Conservation (phyloP, 1,140 invertebrate species). For the Procambarus clarkii region DNA sequence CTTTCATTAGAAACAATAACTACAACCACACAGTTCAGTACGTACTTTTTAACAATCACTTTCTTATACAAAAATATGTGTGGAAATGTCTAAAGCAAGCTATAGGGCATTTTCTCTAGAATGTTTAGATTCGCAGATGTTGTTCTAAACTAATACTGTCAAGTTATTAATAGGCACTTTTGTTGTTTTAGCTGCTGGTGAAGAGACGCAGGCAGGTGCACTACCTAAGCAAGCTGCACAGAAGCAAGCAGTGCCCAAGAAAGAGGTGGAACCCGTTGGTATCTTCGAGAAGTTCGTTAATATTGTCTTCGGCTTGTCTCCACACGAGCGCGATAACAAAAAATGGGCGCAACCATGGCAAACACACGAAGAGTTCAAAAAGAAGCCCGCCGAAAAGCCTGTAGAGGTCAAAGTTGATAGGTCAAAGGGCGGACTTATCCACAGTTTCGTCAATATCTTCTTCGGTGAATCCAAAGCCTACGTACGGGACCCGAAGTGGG, state of each 20-base stretch:
- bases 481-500: slow-evolving; percentile 43
- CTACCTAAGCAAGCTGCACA: neutral
- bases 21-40: too few relatives aligned
- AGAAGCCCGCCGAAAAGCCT: neutral
- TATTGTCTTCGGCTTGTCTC: neutral
- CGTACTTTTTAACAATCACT: too few relatives aligned
- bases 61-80: too few relatives aligned
- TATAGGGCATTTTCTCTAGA: too few relatives aligned
- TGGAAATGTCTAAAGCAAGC: too few relatives aligned
- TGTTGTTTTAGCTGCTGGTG: too few relatives aligned
- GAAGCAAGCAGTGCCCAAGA: neutral
- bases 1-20: too few relatives aligned
- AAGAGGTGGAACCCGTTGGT: neutral
- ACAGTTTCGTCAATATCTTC: slow-evolving; percentile 53
- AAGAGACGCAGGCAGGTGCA: too few relatives aligned
- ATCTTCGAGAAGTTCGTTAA: slow-evolving; percentile 20
- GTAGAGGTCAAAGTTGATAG: neutral
- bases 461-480: slow-evolving; percentile 29
- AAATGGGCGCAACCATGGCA: slow-evolving; percentile 64
- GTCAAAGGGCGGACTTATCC: slow-evolving; percentile 20
- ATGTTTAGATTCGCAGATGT: too few relatives aligned
- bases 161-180: too few relatives aligned
- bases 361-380: slow-evolving; percentile 36
- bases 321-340: slow-evolving; percentile 36
- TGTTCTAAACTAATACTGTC: too few relatives aligned